Conservation (phyloP, 2,797 vertebrate species). For the Astyanax mexicanus region DNA sequence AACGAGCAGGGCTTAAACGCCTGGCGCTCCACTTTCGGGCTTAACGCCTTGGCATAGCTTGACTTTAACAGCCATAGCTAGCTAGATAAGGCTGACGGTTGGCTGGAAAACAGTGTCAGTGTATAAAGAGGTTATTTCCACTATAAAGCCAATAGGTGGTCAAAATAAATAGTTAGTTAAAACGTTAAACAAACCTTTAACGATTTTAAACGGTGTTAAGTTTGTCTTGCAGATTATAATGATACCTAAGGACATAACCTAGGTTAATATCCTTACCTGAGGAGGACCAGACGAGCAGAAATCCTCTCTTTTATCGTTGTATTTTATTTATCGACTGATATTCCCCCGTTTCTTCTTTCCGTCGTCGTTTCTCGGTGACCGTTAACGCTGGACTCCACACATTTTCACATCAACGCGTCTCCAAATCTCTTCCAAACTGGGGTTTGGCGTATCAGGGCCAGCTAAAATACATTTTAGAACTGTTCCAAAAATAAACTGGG, state of each 20-base stretch:
- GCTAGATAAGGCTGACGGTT: too few relatives aligned
- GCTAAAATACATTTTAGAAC: too few relatives aligned
- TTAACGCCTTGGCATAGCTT: neutral
- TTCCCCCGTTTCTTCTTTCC: conserved; percentile 2
- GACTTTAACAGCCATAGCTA: conserved; percentile 4
- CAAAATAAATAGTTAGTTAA: too few relatives aligned
- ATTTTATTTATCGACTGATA: neutral
- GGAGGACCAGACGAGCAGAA: conserved; percentile 37
- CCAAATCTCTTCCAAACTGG: neutral
- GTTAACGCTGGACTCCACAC: conserved; percentile 35
- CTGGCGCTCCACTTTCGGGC: conserved; percentile 1
- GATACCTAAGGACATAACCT: neutral
- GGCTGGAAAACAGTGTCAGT: too few relatives aligned
- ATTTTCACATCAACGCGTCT: conserved; percentile 31
- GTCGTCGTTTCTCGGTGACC: conserved; percentile 20
- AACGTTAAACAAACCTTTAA: too few relatives aligned
- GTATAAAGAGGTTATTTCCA: neutral
- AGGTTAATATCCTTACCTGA: conserved; percentile 56
- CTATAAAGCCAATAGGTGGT: neutral
- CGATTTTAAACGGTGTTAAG: too few relatives aligned
- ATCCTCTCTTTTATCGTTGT: conserved; percentile 38
- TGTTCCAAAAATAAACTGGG: too few relatives aligned
- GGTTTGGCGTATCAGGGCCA: neutral
- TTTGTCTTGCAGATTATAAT: too few relatives aligned
- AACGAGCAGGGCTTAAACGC: conserved; percentile 24